These are phyloP conservation scores for Tetanocera ferruginea DNA, from an alignment of 2,888 invertebrate genomes.

Conservation along the genomic window DNA sequence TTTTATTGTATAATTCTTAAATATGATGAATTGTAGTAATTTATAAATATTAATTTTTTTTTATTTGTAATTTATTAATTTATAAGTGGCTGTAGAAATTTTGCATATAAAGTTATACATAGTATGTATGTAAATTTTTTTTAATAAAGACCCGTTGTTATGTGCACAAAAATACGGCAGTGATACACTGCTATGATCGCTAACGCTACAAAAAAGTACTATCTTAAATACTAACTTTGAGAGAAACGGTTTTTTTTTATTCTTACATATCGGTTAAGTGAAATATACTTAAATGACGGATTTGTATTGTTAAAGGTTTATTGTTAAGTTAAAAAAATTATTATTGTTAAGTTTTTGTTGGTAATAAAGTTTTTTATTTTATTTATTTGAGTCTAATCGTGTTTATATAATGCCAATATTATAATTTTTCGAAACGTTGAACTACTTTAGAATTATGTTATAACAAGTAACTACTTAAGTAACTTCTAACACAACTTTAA, in stretches of 20 bases:
- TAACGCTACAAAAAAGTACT: slow-evolving; percentile 8
- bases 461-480: background rate
- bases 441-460: slow-evolving; percentile 3
- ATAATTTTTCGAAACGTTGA: background rate
- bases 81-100: background rate
- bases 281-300: background rate
- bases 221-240: background rate
- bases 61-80: background rate
- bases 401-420: background rate
- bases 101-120: slow-evolving; percentile 35
- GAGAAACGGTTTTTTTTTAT: slow-evolving; percentile 10
- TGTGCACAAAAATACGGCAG: slow-evolving; percentile 44
- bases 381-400: background rate
- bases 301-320: background rate
- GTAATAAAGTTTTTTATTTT: background rate
- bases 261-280: background rate
- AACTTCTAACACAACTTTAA: background rate
- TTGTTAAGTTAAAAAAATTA: background rate
- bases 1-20: slow-evolving; percentile 32
- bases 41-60: slow-evolving; percentile 6
- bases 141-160: slow-evolving; percentile 28
- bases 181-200: slow-evolving; percentile 48
- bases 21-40: slow-evolving; percentile 26
- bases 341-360: background rate
- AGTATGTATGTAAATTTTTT: background rate